These are phyloP conservation scores for Aphidius colemani DNA, from an alignment of 2,888 invertebrate species.

Conservation along the genomic window DNA sequence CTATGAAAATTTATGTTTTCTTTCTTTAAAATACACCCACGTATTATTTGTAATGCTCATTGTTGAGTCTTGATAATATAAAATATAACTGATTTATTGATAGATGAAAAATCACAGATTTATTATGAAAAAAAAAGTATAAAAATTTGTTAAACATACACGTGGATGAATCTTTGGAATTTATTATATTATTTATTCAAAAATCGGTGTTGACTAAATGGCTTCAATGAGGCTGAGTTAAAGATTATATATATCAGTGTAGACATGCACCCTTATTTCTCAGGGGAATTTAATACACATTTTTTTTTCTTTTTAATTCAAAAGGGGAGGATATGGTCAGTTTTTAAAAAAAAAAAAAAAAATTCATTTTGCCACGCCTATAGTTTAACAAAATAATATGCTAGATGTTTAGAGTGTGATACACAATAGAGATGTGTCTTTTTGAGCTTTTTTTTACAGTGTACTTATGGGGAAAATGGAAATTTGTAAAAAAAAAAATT, in stretches of 20 bases:
- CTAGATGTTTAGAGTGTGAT: conserved; percentile 43
- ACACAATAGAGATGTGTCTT: conserved; percentile 25
- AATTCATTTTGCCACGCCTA: conserved; percentile 44
- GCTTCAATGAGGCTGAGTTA: too few species aligned
- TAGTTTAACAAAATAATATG: conserved; percentile 52
- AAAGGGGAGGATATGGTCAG: conserved; percentile 18
- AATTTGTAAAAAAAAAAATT: too few species aligned
- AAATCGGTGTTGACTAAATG: too few species aligned
- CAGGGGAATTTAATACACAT: conserved; percentile 1
- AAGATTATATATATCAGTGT: too few species aligned
- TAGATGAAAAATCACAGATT: conserved; percentile 2
- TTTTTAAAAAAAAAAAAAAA: conserved; percentile 28
- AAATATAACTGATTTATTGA: background rate
- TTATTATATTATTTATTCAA: conserved; percentile 9
- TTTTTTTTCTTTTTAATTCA: background rate
- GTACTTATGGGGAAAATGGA: too few species aligned
- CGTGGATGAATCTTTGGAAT: conserved; percentile 17
- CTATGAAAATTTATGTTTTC: too few species aligned
- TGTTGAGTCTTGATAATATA: background rate
- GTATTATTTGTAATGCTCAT: too few species aligned
- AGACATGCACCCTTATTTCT: background rate
- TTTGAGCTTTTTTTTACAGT: background rate
- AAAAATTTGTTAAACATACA: background rate
- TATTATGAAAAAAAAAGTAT: conserved; percentile 1
- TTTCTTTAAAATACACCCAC: too few species aligned